phyloP scores from a whole-genome alignment of 1,140 invertebrate genomes.

The Drosophila orosa region DNA sequence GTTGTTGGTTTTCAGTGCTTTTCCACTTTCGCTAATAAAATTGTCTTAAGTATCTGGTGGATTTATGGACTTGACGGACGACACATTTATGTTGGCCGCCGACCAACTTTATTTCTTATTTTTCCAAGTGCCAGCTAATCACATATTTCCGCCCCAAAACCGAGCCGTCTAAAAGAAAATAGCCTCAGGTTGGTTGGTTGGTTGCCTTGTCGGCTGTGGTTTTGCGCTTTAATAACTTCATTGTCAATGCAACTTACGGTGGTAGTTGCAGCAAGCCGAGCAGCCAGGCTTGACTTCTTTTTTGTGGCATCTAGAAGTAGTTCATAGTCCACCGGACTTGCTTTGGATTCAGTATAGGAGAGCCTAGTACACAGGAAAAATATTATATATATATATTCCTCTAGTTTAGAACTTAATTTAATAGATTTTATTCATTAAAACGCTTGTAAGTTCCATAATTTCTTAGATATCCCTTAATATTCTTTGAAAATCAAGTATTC shows the following conservation, averaged over 20 bases:
- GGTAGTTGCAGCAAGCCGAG: constrained; percentile 48
- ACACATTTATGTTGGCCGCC: constrained; percentile 21
- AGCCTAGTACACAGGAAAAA: constrained; percentile 9
- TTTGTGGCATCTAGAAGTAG: constrained; percentile 41
- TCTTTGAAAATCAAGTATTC: neutral
- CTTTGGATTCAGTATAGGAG: constrained; percentile 45
- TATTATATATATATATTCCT: neutral
- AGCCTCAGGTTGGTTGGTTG: constrained; percentile 43
- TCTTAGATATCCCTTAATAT: neutral
- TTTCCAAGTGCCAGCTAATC: constrained; percentile 43
- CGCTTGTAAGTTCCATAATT: too few species aligned
- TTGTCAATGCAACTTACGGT: constrained; percentile 74
- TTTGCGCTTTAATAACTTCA: constrained; percentile 82
- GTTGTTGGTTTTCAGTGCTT: constrained; percentile 23
- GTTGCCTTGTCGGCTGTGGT: constrained; percentile 34
- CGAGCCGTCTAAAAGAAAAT: constrained; percentile 36
- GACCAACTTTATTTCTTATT: constrained; percentile 30
- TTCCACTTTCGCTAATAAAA: constrained; percentile 57
- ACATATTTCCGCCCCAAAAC: constrained; percentile 60
- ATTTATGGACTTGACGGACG: constrained; percentile 46
- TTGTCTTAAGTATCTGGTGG: constrained; percentile 28
- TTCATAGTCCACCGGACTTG: constrained; percentile 53
- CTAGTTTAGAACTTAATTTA: too few species aligned
- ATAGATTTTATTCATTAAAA: too few species aligned
- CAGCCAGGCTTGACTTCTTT: constrained; percentile 64